A percentile compares a stretch with the other conserved stretches of the same genome.
phyloP scores from a whole-genome alignment of 2,888 invertebrate species.

The Hypselothyrea guttata region DNA sequence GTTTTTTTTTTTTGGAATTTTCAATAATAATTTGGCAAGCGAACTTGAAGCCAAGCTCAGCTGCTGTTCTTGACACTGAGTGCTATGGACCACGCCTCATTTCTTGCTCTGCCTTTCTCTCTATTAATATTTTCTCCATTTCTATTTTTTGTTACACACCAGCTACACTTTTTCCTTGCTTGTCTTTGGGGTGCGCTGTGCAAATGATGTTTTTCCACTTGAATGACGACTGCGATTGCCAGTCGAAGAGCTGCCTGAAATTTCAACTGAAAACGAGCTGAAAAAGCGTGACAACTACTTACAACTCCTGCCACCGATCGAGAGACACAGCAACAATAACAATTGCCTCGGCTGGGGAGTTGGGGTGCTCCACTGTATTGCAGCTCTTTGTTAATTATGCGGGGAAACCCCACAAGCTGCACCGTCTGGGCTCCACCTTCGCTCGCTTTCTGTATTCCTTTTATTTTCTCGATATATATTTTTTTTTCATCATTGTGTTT shows the following conservation, averaged over 20 bases:
- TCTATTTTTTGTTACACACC: not conserved
- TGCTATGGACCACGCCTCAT: conserved; percentile 18
- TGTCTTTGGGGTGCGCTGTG: conserved; percentile 19
- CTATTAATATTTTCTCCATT: not conserved
- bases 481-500: conserved; percentile 28
- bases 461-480: conserved; percentile 12
- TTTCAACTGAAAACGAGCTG: conserved; percentile 8
- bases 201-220: conserved; percentile 49
- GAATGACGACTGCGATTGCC: conserved; percentile 20
- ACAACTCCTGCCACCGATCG: conserved; percentile 33
- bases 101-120: not conserved
- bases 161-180: not conserved
- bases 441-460: conserved; percentile 47
- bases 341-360: not conserved
- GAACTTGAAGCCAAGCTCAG: conserved; percentile 11
- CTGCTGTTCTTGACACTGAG: conserved; percentile 43
- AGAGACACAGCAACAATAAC: conserved; percentile 5
- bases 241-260: no score
- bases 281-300: not conserved
- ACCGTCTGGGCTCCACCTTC: conserved; percentile 21
- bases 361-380: not conserved
- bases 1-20: conserved; percentile 27
- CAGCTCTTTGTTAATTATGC: conserved; percentile 48
- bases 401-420: conserved; percentile 55
- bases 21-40: conserved; percentile 38